Evolutionary conservation across 2,113 vertebrate species (phyloP).

Genomic region (Sapayoa aenigma): DNA sequence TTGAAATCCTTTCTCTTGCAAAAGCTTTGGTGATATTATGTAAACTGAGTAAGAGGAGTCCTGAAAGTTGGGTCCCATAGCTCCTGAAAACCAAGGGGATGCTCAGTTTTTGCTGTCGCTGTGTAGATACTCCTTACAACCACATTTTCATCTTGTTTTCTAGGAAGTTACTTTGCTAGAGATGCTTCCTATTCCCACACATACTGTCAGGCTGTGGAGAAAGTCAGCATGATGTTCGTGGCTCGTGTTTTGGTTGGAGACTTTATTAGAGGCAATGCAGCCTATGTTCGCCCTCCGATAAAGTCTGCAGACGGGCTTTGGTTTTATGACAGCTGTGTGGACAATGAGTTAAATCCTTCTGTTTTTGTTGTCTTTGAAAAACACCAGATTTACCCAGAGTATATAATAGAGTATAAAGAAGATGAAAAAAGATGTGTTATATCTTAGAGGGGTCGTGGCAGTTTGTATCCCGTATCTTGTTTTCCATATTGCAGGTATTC

Average conservation of each 20-base stretch:
- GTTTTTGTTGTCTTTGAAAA: constrained; percentile 66
- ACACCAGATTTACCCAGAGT: constrained; percentile 65
- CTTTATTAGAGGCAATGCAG: constrained; percentile 25
- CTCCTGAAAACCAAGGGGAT: not conserved
- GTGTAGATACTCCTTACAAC: not conserved
- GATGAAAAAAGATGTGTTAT: not conserved
- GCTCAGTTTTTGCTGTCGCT: not conserved
- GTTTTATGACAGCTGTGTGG: constrained; percentile 85
- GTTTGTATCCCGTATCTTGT: not conserved
- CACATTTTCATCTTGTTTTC: not conserved
- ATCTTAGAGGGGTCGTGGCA: not conserved
- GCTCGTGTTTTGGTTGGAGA: constrained; percentile 78
- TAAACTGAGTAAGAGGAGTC: not conserved
- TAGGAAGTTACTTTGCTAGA: constrained; percentile 86
- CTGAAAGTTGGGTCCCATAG: not conserved
- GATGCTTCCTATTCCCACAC: constrained; percentile 77
- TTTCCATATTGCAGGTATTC: not conserved
- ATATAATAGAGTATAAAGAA: constrained; percentile 71
- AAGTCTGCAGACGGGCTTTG: not conserved
- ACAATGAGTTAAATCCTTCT: constrained; percentile 13
- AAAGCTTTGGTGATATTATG: not conserved
- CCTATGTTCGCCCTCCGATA: constrained; percentile 48
- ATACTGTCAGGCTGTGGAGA: not conserved
- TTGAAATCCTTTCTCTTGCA: not conserved
- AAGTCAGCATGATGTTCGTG: constrained; percentile 71